These are phyloP conservation scores for Tetropium fuscum DNA, from an alignment of 2,888 invertebrate species.

Conservation along the genomic window DNA sequence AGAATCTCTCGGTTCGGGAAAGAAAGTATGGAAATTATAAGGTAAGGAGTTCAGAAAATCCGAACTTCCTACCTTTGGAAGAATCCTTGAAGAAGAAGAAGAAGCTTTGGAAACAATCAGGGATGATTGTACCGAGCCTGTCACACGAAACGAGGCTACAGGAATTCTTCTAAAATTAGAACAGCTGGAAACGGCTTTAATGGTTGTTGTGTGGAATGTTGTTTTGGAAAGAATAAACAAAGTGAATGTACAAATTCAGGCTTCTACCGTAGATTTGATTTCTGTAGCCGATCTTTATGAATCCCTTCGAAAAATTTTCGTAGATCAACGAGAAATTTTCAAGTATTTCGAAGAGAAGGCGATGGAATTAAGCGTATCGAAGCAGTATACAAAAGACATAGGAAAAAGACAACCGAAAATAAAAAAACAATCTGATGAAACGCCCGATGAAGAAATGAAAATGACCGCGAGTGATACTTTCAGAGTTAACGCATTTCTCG, in stretches of 20 bases:
- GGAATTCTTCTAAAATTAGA: slow-evolving; percentile 13
- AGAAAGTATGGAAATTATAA: no score
- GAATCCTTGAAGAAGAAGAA: no score
- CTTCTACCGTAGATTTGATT: not conserved
- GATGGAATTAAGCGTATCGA: slow-evolving; percentile 19
- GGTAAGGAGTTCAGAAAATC: no score
- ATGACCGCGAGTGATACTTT: not conserved
- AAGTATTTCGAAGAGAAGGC: slow-evolving; percentile 22
- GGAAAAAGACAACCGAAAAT: slow-evolving; percentile 23
- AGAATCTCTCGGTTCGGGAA: no score
- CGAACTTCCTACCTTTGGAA: no score
- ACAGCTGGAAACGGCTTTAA: slow-evolving; percentile 2
- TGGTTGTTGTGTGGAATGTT: slow-evolving; percentile 19
- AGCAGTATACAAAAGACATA: slow-evolving; percentile 10
- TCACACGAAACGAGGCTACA: no score
- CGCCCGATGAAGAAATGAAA: not conserved
- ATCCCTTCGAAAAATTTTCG: slow-evolving; percentile 10
- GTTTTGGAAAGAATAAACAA: slow-evolving; percentile 2
- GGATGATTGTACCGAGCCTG: slow-evolving; percentile 15
- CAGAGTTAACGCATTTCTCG: not conserved
- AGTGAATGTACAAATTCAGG: not conserved
- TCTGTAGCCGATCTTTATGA: slow-evolving; percentile 14
- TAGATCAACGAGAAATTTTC: slow-evolving; percentile 9
- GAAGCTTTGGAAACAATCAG: slow-evolving; percentile 30
- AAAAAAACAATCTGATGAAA: slow-evolving; percentile 19